Evolutionary conservation across 2,888 invertebrate genomes (phyloP), one percentile per base, ranked within the genome.

Genomic region (Meghimatium bilineatum): DNA sequence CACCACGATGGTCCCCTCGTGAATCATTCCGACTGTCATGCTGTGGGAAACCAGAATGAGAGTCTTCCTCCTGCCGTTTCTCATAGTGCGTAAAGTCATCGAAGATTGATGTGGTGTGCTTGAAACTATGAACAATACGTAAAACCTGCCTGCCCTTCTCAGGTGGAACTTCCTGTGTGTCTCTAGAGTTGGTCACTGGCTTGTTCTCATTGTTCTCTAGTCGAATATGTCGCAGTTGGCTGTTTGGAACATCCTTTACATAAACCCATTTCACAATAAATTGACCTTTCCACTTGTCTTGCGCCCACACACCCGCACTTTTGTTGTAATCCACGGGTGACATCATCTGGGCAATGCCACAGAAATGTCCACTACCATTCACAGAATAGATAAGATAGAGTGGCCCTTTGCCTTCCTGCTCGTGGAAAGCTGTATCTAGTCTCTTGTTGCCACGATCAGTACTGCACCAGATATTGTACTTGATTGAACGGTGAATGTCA

Each of bases 381-480:
- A 99, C 99, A 66, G 98, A 98, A 94, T 97, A 99, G 93, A 98
- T 97, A 89, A 99, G 95, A 95, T 96, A 97, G 69, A 99, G 96
- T 84, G 96, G 95, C 75, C 97, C 97, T 88, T 96, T 96, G 91
- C 95, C 95, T 91, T 97, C 97, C 79, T 96, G 95, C 85, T 93
- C 93, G 96, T 90, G 96, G 94, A 96, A 99, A 79, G 99, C 99
- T 89, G 96, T 95, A 94, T 99, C 98, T 89, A 99, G 95, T 83
- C 98, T 95, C 94, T 98, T 98, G 94, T 99, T 95, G 87, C 99
- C 99, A 93, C 98, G 98, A 94, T 99, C 98, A 29, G 99, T 99
- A 92, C 98, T 98, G 95, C 99, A 99, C 99, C 99, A 99, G 93
- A 99, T 99, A 94, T 97, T 98, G 94, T 99, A 99, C 94, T 99